Conservation (phyloP, 2,113 vertebrate species). For the Ptychochromis oligacanthus region DNA sequence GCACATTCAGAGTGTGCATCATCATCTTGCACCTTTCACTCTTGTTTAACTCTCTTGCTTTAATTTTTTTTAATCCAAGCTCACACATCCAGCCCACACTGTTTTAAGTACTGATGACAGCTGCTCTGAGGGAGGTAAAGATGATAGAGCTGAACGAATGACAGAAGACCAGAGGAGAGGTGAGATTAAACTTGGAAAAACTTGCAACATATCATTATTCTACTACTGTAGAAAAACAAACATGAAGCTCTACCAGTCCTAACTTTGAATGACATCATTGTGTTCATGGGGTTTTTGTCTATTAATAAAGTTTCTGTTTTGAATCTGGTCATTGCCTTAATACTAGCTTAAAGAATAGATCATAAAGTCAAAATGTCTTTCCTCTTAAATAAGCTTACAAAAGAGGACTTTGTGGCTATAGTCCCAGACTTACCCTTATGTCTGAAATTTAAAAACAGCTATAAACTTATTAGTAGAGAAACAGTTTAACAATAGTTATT, state of each 20-base stretch:
- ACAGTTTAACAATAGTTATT: neutral
- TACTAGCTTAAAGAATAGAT: neutral
- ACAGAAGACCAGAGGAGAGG: neutral
- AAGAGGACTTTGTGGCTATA: neutral
- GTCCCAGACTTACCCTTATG: neutral
- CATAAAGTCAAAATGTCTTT: neutral
- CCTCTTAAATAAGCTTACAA: neutral
- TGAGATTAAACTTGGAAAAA: conserved; percentile 16
- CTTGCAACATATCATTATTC: neutral
- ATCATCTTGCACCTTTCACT: conserved; percentile 11
- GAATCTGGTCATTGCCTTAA: neutral
- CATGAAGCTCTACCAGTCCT: neutral
- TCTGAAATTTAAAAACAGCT: neutral
- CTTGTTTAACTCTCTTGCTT: conserved; percentile 7
- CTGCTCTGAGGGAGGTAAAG: conserved; percentile 42
- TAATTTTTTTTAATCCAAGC: conserved; percentile 11
- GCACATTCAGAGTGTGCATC: neutral
- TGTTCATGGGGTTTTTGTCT: neutral
- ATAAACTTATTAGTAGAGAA: neutral
- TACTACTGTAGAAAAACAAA: neutral
- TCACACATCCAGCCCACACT: conserved; percentile 53
- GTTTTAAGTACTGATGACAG: conserved; percentile 30
- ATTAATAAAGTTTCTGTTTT: neutral
- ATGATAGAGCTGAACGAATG: conserved; percentile 2
- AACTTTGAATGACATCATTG: neutral